Evolutionary conservation across 1,140 invertebrate genomes (phyloP), one percentile per base, ranked within the genome.

Genomic region (Brachionus angularis): DNA sequence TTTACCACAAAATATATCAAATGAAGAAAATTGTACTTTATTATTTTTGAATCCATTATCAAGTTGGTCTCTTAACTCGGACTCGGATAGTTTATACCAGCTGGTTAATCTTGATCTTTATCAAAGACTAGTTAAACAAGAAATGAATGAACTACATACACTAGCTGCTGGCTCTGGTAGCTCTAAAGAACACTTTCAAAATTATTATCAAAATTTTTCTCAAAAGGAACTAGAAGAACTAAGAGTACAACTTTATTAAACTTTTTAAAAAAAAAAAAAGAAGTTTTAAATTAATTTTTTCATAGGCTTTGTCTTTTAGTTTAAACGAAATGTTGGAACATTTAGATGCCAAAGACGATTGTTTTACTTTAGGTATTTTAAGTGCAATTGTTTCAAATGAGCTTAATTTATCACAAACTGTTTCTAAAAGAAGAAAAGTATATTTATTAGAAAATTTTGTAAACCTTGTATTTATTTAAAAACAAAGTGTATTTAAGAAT

Each of bases 291-390:
- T 16, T 10, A 42, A 10, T 16, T 10, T 16, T 10, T 16, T 10
- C 39, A 42, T 10, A 42, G 39, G 62, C 42, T 8, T 23, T 67
- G 4, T 4, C 27, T 25, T 21, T 47, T 47, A 47, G 39, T 2
- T n/a, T 67, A 23, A 67, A 67, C 23, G 42, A 46, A 47, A 67
- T 67, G 62, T 33, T 67, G 7, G 62, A 67, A 47, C 14, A 50
- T 50, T 67, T 67, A 36, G 47, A 67, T 29, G 42, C 62, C n/a
- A 67, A 67, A 47, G 62, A 67, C 5, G 62, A 67, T 50, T 67
- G 62, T 14, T 67, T 29, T 50, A 50, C 62, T 33, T 12, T 67
- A 3, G 62, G 62, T 34, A 33, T 50, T n/a, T 27, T 67, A 3
- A 67, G 62, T 34, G 18, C 42, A 23, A 46, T 67, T 10, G 34